Base-by-base conservation (phyloP, 37 sponge, comb jelly and placozoan genomes). In the Halisarca cf. caerulea region DNA sequence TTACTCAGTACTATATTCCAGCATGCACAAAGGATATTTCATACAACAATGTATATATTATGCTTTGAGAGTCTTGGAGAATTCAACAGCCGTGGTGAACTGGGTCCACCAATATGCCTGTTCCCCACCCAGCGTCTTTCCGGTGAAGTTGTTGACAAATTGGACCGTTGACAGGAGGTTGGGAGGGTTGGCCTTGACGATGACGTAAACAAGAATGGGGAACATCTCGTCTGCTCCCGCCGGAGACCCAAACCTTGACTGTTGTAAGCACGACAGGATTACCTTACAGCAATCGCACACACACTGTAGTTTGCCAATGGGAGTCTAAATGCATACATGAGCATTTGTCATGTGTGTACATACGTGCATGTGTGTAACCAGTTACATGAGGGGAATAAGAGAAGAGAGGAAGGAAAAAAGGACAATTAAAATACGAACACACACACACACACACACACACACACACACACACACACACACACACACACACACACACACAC, bases 181-280 rank as follows among this genome's bases (percentile, higher is more conserved):
- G 40, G 95, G 87, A n/a, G 97, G 97, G 85, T 97, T 97, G 70
- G 92, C 86, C 53, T 90, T 89, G 43, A 97, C 90, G 4, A 97
- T 68, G 28, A 94, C 74, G 71, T 94, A 97, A 24, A 97, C 91
- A 4, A 97, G 83, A 4, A 92, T 94, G 3, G 97, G 97, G 82
- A 97, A 88, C 35, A 91, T 74, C 73, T 97, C 97, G 72, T 97
- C 97, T 7, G 97, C 97, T 0, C 95, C 97, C 0, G 97, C 87
- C 35, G 91, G 91, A 5, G 83, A 72, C 0, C 91, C 90, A 41
- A 80, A 85, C 40, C 71, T 38, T 40, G 91, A 86, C 35, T 87
- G 83, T 60, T 91, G 90, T 27, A 96, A 88, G 57, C 85, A 77
- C 39, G 90, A 83, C 51, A 94, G 88, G 61, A 96, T 91, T 51